Evolutionary conservation across 2,888 invertebrate species (phyloP), one percentile per base, ranked within the genome.

Genomic region (Lymantria monacha): DNA sequence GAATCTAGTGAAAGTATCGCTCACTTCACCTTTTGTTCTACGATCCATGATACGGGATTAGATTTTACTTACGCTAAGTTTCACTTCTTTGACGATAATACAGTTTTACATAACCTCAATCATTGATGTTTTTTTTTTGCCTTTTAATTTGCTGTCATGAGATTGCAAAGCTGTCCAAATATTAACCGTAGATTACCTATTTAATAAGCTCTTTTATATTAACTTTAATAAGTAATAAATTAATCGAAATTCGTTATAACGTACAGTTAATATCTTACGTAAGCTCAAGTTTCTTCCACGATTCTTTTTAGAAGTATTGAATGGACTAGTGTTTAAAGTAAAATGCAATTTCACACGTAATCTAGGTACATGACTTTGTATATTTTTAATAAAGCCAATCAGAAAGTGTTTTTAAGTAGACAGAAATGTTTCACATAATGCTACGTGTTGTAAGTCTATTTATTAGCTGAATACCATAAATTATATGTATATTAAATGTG

Each of bases 1-100:
- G 70, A 74, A 72, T 63, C 61, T 55, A 68, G 85, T 72, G 82
- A 85, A 83, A 85, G 84, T 72, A 53, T 53, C 45, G 42, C 55
- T 56, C 61, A 57, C 59, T 57, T 62, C 51, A 44, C 60, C 68
- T 73, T 77, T 82, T 83, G 81, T 82, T 79, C 76, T 67, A 61
- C 59, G 22, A 22, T 57, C 49, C 50, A 55, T 57, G 67, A 68
- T 73, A 73, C 70, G 61, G 72, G 63, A 66, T 70, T 73, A 63
- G 63, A 65, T 68, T n/a, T 66, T 64, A 58, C 57, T 53, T 54
- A 64, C 67, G 72, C 73, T 72, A 68, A 66, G 70, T 74, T 76
- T 72, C 72, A 72, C 70, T 63, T 69, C 66, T 69, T 70, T 64
- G 51, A 55, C 48, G 53, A 61, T 57, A 63, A 66, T 61, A 56